A percentile compares a stretch with the other conserved stretches of the same genome.
Evolutionary conservation across 2,888 invertebrate species (phyloP).

Genomic region (Scotopteryx bipunctaria): DNA sequence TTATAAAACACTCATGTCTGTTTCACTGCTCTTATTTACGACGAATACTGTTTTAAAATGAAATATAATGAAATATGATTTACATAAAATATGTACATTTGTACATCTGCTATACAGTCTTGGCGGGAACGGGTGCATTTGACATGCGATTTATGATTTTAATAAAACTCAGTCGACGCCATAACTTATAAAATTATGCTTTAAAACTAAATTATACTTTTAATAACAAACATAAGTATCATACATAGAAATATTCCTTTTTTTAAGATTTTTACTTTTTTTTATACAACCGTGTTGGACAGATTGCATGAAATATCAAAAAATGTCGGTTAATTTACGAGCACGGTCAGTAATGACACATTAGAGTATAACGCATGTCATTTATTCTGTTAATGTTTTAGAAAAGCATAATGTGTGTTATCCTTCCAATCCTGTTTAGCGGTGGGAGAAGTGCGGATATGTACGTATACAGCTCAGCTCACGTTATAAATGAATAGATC

Average conservation of each 20-base stretch:
- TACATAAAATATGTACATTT: constrained; percentile 65
- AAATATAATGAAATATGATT: no score
- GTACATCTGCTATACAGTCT: constrained; percentile 70
- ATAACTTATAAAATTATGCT: no score
- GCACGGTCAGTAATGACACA: constrained; percentile 58
- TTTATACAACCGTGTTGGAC: no score
- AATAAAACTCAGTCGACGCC: constrained; percentile 73
- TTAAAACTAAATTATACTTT: no score
- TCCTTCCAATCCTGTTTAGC: constrained; percentile 69
- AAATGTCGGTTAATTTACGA: constrained; percentile 39
- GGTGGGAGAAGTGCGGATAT: no score
- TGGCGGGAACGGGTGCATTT: constrained; percentile 74
- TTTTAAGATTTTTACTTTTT: no score
- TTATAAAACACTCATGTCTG: constrained; percentile 33
- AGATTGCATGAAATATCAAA: no score
- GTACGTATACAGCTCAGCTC: no score
- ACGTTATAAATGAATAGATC: no score
- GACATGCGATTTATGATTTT: constrained; percentile 81
- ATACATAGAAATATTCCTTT: constrained; percentile 51
- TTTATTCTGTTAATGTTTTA: constrained; percentile 68
- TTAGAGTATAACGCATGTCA: constrained; percentile 59
- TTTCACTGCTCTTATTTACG: constrained; percentile 46
- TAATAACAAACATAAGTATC: no score
- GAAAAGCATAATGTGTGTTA: constrained; percentile 64
- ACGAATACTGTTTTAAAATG: constrained; percentile 50